Evolutionary conservation across 23 tunicate genomes (phyloP), one percentile per base, ranked within the genome.

Genomic region (Phallusia fumigata): DNA sequence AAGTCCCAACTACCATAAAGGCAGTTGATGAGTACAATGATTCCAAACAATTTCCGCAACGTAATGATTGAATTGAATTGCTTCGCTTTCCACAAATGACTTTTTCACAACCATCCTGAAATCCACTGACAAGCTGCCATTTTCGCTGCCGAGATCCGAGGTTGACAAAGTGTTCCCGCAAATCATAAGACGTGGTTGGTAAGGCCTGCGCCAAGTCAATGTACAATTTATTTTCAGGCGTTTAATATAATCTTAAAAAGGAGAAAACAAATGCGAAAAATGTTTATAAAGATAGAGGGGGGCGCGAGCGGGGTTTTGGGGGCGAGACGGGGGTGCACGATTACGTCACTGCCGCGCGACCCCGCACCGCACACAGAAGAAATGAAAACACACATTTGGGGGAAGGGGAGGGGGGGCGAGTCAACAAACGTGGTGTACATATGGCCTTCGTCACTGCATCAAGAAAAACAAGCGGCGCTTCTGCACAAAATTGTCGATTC

Each of bases 151-250:
- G n/a, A n/a, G n/a, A n/a, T 40, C 47, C 47, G 8, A 40, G 47
- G 47, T 40, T 40, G 47, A 3, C 47, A 10, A 3, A 10, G 5
- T 40, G 47, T 40, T 10, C 8, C 8, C 10, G 47, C 5, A 40
- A 40, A 40, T 40, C 47, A 40, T 40, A 10, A 40, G 47, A 58
- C 69, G 69, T 16, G 73, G 52, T 32, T n/a, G 32, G 65, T 31
- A 35, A 65, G 84, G 77, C 84, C 77, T 28, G 52, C 52, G 84
- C 84, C 84, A 44, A 80, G 80, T 86, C 45, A 86, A 86, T 86
- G 84, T 86, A 86, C 84, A 86, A 45, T 86, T 80, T 86, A 86
- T 86, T 86, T 81, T 73, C 74, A 49, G 90, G 90, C 90, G 47
- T 86, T 86, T 74, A 69, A 80, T 80, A 86, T 82, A 86, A 86